Evolutionary conservation across 2,113 vertebrate species (phyloP).

Genomic region (Pseudopodoces humilis): DNA sequence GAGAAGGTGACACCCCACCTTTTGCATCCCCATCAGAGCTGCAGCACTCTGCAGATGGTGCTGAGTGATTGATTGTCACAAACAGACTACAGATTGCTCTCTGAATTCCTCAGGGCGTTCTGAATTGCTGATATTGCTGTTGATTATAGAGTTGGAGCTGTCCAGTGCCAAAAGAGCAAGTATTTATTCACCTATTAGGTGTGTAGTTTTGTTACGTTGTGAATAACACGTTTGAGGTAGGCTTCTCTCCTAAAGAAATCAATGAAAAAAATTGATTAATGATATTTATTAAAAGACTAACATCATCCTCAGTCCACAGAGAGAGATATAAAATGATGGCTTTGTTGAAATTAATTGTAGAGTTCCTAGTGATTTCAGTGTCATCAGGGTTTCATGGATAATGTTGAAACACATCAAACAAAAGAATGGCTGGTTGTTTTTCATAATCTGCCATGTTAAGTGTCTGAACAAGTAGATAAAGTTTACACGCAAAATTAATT

Average conservation of each 20-base stretch:
- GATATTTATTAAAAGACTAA: background rate
- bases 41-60: background rate
- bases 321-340: background rate
- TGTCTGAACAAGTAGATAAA: background rate
- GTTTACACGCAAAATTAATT: background rate
- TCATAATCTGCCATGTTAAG: background rate
- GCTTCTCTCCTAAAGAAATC: background rate
- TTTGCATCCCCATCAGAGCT: background rate
- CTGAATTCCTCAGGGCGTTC: background rate
- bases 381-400: background rate
- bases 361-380: background rate
- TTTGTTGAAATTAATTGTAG: background rate
- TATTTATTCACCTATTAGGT: background rate
- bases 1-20: background rate
- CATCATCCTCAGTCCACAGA: background rate
- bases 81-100: background rate
- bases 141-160: accelerated
- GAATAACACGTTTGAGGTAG: background rate
- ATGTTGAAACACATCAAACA: background rate
- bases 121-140: background rate
- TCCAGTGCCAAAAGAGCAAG: background rate
- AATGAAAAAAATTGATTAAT: background rate
- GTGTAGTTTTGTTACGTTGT: background rate
- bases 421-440: background rate
- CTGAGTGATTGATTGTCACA: background rate